Evolutionary conservation across 2,113 vertebrate species (phyloP).

Genomic region (Heloderma charlesbogerti): DNA sequence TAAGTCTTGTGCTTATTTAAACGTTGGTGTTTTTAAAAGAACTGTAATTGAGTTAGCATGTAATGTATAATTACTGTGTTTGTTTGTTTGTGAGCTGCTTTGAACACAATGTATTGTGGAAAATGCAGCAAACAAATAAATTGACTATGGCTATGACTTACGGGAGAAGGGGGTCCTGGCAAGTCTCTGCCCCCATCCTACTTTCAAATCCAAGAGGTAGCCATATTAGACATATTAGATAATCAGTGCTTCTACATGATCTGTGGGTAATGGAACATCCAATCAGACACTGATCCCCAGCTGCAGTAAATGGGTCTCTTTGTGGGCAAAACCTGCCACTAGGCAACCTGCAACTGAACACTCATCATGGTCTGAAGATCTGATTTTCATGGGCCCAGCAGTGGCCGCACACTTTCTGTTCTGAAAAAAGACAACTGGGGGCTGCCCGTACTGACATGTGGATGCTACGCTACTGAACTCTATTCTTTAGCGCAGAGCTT

Average conservation of each 20-base stretch:
- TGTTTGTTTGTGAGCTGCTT: too few species aligned
- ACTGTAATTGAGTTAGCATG: too few species aligned
- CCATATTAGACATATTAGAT: background rate
- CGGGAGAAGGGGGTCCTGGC: too few species aligned
- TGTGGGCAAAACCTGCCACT: background rate
- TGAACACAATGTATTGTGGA: too few species aligned
- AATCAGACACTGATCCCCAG: background rate
- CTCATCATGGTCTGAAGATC: background rate
- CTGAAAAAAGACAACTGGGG: background rate
- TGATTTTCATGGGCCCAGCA: background rate
- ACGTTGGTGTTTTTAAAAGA: too few species aligned
- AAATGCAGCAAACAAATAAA: too few species aligned
- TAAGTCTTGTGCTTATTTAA: too few species aligned
- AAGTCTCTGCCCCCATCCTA: background rate
- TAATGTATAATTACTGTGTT: too few species aligned
- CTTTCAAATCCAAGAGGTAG: background rate
- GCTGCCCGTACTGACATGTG: too few species aligned
- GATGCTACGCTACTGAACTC: background rate
- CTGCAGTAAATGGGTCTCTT: background rate
- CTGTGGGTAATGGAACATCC: background rate
- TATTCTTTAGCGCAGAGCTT: background rate
- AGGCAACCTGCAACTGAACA: background rate
- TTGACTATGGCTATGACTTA: too few species aligned
- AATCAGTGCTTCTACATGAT: background rate
- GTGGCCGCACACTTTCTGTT: too few species aligned